Conservation (phyloP, 2,797 vertebrate species). For the Geotrypetes seraphini region DNA sequence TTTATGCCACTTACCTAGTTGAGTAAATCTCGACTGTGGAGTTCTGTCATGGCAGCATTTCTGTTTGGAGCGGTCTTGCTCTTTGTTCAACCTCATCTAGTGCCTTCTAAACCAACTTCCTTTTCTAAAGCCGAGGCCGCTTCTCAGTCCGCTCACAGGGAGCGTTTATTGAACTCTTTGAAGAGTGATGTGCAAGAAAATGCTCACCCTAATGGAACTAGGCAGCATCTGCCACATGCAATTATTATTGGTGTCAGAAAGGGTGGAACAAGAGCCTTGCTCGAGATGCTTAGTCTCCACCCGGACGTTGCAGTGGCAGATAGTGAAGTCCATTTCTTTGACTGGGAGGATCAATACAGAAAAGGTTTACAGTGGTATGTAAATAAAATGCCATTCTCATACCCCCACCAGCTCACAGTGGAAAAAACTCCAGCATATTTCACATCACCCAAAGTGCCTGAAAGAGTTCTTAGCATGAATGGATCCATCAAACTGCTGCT, state of each 20-base stretch:
- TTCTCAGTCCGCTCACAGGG: conserved; percentile 22
- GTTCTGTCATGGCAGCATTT: conserved; percentile 74
- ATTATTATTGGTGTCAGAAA: conserved; percentile 94
- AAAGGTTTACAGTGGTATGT: conserved; percentile 82
- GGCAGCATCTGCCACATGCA: conserved; percentile 71
- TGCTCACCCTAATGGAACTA: conserved; percentile 60
- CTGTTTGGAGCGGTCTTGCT: conserved; percentile 77
- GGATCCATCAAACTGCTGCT: conserved; percentile 76
- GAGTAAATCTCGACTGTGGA: conserved; percentile 63
- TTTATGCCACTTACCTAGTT: conserved; percentile 52
- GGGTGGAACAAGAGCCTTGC: conserved; percentile 84
- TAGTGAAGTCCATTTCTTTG: conserved; percentile 93
- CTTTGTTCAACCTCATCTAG: conserved; percentile 58
- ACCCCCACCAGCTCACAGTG: conserved; percentile 75
- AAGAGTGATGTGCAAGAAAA: conserved; percentile 29
- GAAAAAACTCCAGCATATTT: conserved; percentile 97
- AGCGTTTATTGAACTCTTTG: conserved; percentile 11
- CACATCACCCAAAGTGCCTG: conserved; percentile 78
- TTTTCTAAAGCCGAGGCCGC: conserved; percentile 16
- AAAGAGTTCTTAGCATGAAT: conserved; percentile 75
- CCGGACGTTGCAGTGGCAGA: conserved; percentile 73
- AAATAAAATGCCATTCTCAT: conserved; percentile 83
- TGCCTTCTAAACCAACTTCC: conserved; percentile 58
- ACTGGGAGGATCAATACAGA: conserved; percentile 86
- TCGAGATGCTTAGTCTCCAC: conserved; percentile 93